phyloP scores from a whole-genome alignment of 2,113 vertebrate species.

The Zapornia atra region DNA sequence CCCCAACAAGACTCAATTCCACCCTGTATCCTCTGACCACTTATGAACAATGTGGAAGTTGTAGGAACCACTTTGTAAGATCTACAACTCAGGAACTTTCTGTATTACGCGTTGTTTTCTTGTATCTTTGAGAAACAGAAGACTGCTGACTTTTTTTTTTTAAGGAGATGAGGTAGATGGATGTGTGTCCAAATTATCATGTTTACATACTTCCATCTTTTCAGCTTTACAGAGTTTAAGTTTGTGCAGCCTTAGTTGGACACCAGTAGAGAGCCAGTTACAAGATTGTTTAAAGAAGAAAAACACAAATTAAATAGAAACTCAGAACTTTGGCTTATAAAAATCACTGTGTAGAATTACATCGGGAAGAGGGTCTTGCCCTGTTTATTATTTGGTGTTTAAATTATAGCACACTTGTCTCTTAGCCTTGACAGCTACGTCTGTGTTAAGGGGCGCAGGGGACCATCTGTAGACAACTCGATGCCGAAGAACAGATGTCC shows the following conservation, averaged over 20 bases:
- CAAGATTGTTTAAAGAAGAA: neutral
- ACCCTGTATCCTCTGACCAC: fast-evolving
- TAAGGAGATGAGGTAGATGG: neutral
- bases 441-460: neutral
- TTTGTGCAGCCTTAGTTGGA: neutral
- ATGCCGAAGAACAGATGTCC: neutral
- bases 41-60: neutral
- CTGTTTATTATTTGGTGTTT: neutral
- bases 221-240: neutral
- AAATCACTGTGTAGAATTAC: neutral
- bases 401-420: neutral
- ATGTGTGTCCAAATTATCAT: neutral
- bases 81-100: neutral
- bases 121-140: neutral
- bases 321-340: neutral
- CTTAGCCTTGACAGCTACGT: neutral
- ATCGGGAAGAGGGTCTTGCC: neutral
- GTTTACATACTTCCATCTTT: neutral
- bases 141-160: neutral
- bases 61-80: neutral
- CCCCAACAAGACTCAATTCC: neutral
- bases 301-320: neutral
- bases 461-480: neutral
- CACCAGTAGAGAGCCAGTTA: neutral
- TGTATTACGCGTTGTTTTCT: neutral